Base-by-base conservation (phyloP, 2,888 invertebrate species). In the Gryllus longicercus region DNA sequence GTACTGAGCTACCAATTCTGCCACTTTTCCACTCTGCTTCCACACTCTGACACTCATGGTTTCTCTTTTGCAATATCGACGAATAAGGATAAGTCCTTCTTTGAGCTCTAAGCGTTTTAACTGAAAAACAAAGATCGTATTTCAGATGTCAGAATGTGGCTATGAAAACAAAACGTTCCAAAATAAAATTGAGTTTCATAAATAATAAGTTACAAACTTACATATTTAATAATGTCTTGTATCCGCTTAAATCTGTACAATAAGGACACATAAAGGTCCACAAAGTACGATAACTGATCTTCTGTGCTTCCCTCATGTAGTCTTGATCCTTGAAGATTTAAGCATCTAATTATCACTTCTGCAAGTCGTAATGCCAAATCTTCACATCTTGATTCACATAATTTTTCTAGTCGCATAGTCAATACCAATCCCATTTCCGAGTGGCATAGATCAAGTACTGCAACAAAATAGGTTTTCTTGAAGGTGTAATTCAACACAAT, bases 331-430 rank as follows among this genome's bases (percentile, higher is more conserved):
- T 81, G 78, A 74, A 81, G 79, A 11, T 90, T 86, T 80, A 89
- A 87, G 79, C 90, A 88, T 83, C 89, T 88, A 86, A 91, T 89
- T 83, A 91, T 89, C 21, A 90, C 89, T 80, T 89, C 86, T 51
- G 90, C 89, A 81, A 92, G 89, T 82, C 88, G 86, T 80, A 91
- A 87, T 83, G 92, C 92, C 82, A 92, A 87, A 85, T 91, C 91
- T 86, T 90, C 89, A 87, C 91, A 90, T 83, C 89, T 89, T 81
- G 90, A 89, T 84, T 90, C 88, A 84, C 90, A 90, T 83, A 92
- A 88, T 86, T 91, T 90, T 81, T 90, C 90, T 83, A 92, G 87
- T 83, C 92, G 89, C 86, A 90, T 89, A 85, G 89, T 88, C 84
- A 92, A 88, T 85, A 91, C 87, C 83, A 89, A 88, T 77, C 90